These are phyloP conservation scores for Oreochromis aureus DNA, from an alignment of 2,113 vertebrate genomes.

Conservation along the genomic window DNA sequence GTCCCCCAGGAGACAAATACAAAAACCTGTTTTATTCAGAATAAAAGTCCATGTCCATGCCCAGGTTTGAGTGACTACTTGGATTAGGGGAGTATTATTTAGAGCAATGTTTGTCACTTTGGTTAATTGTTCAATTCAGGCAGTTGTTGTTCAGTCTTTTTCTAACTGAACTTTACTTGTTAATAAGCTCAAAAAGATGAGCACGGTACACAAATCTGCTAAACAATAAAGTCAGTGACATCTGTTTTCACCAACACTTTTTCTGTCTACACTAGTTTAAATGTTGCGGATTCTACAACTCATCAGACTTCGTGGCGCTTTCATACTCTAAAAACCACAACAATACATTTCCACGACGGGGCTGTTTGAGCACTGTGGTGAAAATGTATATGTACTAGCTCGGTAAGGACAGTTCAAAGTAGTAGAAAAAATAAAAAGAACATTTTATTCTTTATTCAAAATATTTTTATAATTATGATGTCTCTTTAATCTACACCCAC, in stretches of 20 bases:
- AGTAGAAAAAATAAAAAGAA: background rate
- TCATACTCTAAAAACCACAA: background rate
- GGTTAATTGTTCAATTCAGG: too few species aligned
- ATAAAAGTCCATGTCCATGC: too few species aligned
- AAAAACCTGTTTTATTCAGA: too few species aligned
- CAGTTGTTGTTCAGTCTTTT: too few species aligned
- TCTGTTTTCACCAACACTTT: background rate
- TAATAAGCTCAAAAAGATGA: background rate
- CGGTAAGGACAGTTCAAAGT: background rate
- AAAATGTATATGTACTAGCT: background rate
- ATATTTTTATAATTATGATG: too few species aligned
- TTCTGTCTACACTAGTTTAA: conserved; percentile 48
- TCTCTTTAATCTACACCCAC: background rate
- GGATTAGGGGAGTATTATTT: too few species aligned
- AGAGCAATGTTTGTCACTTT: too few species aligned
- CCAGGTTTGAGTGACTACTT: too few species aligned
- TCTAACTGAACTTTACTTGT: too few species aligned
- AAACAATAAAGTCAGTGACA: too few species aligned
- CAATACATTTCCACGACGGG: conserved; percentile 46
- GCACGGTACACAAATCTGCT: conserved; percentile 35
- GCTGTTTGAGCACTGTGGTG: conserved; percentile 13
- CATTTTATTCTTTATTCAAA: background rate
- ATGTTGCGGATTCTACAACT: conserved; percentile 77
- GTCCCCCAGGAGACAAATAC: too few species aligned
- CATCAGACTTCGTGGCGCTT: conserved; percentile 66